Base-by-base conservation (phyloP, 2,797 vertebrate genomes). In the Coranthus polyacanthus region DNA sequence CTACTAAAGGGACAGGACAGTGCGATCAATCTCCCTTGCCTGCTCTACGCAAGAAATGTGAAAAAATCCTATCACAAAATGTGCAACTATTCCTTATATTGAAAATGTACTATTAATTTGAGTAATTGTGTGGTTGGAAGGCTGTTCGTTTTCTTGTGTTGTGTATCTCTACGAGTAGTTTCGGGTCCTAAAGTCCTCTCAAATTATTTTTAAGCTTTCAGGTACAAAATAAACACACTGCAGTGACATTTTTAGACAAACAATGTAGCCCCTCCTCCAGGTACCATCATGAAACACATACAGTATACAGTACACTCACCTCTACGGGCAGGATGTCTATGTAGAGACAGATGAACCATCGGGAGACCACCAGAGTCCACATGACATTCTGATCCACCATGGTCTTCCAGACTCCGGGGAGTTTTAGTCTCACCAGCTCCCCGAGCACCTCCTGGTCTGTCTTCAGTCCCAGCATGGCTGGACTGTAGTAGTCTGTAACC, bases 331-430 rank as follows among this genome's bases (percentile, higher is more conserved):
- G 92, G 68, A 97, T 73, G 46, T 99, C 98, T 57, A 98, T 96
- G 46, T 95, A 99, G 71, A 99, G 93, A 85, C 97, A 99, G 82
- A 99, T 96, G 88, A 99, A 98, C 98, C 98, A 99, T 10, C 96
- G 94, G 1, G 97, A 98, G 36, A 96, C 97, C 76, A 99, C 92
- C 13, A 99, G 88, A 12, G 96, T 96, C 97, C 97, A 99, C 91
- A 95, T 95, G 49, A 97, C 94, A 0, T 94, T 94, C 0, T 98
- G 95, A 20, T 92, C 89, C 15, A 92, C 88, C 95, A 99, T 96
- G 75, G 94, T 87, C 74, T 95, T 92, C 67, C 95, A 96, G 41
- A 98, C 96, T 0, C 86, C 85, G 0, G 97, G 97, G 47, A 93
- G 65, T 89, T 97, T 98, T 41, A 90, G 70, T 79, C 91, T 96